These are phyloP conservation scores for Fistularia commersonii DNA, from an alignment of 2,797 vertebrate genomes.

Conservation along the genomic window DNA sequence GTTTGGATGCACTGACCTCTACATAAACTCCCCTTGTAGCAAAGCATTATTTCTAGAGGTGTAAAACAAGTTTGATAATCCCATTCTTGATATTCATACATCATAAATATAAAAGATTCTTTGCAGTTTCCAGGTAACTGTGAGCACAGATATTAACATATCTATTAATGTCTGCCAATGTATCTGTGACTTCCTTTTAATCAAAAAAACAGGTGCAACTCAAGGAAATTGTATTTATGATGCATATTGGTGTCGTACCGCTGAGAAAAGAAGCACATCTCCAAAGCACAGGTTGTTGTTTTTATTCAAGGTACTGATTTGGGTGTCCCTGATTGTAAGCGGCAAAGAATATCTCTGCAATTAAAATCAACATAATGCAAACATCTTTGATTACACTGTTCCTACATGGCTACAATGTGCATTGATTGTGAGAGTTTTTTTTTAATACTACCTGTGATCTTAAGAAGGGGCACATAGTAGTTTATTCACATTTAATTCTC, in stretches of 20 bases:
- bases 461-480: slow-evolving; percentile 10
- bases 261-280: no score
- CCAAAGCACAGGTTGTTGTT: no score
- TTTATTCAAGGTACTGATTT: no score
- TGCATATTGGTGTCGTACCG: no score
- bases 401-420: slow-evolving; percentile 32
- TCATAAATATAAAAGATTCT: no score
- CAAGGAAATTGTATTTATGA: slow-evolving; percentile 12
- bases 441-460: slow-evolving; percentile 16
- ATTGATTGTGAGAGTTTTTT: no score
- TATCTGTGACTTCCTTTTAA: slow-evolving; percentile 19
- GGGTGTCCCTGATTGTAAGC: no score
- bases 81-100: no score
- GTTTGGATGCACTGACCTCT: slow-evolving; percentile 10
- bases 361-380: slow-evolving; percentile 61
- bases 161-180: no score
- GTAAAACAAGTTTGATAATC: background rate
- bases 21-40: background rate
- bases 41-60: background rate
- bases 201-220: slow-evolving; percentile 6
- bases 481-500: slow-evolving; percentile 3
- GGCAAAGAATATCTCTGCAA: no score
- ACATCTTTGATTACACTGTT: slow-evolving; percentile 53
- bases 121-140: no score
- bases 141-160: no score